Base-by-base conservation (phyloP, 2,888 invertebrate species). In the Diaphora mendica region DNA sequence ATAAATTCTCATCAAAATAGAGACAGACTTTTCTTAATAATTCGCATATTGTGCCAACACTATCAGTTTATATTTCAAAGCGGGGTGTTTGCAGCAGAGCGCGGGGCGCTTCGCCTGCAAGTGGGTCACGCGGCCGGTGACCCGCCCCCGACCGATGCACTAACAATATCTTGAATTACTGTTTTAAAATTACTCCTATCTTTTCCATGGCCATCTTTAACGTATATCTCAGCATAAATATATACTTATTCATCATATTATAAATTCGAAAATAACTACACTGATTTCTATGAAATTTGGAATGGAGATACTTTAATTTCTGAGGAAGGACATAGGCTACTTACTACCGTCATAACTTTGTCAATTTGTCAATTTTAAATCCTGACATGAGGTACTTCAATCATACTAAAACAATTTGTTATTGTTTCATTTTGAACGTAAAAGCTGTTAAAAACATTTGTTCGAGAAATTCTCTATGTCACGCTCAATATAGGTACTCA, bases 41-140 rank as follows among this genome's bases (percentile, higher is more conserved):
- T 82, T 80, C 73, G 77, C 79, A 80, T 81, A 71, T 76, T 68
- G 73, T 76, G 67, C 75, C 77, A 83, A 75, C 76, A 69, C 77
- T 84, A 84, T 75, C 74, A 82, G 76, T 80, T 74, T 78, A 82
- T 81, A 81, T 82, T 85, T 85, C 76, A 84, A 79, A 77, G 84
- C 78, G 82, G 70, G 77, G 73, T 77, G 81, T 79, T 79, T 80
- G 82, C 80, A 84, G 79, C 82, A 82, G 79, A 80, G 81, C 79
- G 83, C 77, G 79, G 78, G 83, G 81, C 79, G 85, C 77, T 80
- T 77, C 75, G 73, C 76, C 77, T 77, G 72, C 70, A 76, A 89
- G 81, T 90, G 85, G 89, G 90, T 89, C 90, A 79, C 79, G 73
- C 82, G 89, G 86, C 65, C 89, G 75, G 65, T 78, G 86, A 89